Conservation (phyloP, 2,797 vertebrate species). For the Ptychobarbus kaznakovi region DNA sequence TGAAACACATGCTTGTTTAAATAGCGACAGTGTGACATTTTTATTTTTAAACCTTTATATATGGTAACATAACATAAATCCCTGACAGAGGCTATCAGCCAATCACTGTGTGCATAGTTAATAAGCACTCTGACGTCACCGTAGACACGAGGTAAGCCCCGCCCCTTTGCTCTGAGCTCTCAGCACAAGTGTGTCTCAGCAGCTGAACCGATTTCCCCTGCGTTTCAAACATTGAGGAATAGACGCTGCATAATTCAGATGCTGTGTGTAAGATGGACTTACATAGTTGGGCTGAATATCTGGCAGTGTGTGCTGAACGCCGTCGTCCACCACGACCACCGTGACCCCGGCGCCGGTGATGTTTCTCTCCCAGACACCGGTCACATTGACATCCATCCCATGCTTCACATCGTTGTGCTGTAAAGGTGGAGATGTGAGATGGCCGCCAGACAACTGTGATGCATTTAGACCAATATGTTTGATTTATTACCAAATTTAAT, state of each 20-base stretch:
- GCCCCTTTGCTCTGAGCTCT: too few species aligned
- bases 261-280: constrained; percentile 59
- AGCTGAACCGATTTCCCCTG: too few species aligned
- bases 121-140: too few species aligned
- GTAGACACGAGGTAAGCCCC: too few species aligned
- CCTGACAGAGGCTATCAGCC: too few species aligned
- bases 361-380: constrained; percentile 94
- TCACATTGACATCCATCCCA: constrained; percentile 96
- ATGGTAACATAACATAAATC: too few species aligned
- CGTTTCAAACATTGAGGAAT: neutral
- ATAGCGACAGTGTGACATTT: too few species aligned
- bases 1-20: too few species aligned
- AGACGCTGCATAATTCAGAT: neutral
- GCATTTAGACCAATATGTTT: neutral
- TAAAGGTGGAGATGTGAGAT: neutral
- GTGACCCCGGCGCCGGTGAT: constrained; percentile 93
- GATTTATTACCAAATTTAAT: too few species aligned
- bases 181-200: too few species aligned
- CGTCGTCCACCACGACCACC: constrained; percentile 96
- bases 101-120: too few species aligned
- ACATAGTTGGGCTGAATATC: constrained; percentile 96
- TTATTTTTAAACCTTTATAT: too few species aligned
- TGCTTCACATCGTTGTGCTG: constrained; percentile 86
- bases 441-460: neutral
- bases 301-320: constrained; percentile 89